These are phyloP conservation scores for Amphipoea lucens DNA, from an alignment of 2,888 invertebrate genomes.

Conservation along the genomic window DNA sequence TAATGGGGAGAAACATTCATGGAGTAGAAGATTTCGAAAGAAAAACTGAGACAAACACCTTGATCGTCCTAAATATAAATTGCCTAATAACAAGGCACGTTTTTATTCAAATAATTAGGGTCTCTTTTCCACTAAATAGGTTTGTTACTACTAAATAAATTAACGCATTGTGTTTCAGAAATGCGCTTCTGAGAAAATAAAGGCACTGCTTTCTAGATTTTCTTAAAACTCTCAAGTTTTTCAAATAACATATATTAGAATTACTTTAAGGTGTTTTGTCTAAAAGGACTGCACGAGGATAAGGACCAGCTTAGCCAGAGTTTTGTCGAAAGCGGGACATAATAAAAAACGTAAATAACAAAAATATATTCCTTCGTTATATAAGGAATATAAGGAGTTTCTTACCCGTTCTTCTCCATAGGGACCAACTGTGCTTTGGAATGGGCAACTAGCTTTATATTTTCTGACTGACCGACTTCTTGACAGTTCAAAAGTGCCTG, in stretches of 20 bases:
- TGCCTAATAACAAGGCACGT: background rate
- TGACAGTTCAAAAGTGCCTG: too few relatives aligned
- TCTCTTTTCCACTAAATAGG: background rate
- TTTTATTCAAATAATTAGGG: background rate
- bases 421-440: too few relatives aligned
- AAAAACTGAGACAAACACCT: background rate
- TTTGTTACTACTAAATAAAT: background rate
- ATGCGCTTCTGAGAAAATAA: background rate
- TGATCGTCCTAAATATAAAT: background rate
- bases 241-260: background rate
- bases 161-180: background rate
- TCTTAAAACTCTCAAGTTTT: slow-evolving; percentile 8
- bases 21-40: background rate
- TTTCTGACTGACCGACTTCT: too few relatives aligned
- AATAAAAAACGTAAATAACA: background rate
- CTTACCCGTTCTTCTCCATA: too few relatives aligned
- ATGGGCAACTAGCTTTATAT: too few relatives aligned
- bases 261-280: slow-evolving; percentile 10
- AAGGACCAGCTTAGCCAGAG: background rate
- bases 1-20: background rate
- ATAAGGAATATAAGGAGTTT: background rate
- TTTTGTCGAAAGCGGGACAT: background rate
- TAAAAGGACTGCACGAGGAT: background rate
- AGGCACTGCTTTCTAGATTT: background rate
- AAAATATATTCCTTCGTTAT: background rate